phyloP scores from a whole-genome alignment of 2,888 invertebrate species.

The Clitarchus hookeri region DNA sequence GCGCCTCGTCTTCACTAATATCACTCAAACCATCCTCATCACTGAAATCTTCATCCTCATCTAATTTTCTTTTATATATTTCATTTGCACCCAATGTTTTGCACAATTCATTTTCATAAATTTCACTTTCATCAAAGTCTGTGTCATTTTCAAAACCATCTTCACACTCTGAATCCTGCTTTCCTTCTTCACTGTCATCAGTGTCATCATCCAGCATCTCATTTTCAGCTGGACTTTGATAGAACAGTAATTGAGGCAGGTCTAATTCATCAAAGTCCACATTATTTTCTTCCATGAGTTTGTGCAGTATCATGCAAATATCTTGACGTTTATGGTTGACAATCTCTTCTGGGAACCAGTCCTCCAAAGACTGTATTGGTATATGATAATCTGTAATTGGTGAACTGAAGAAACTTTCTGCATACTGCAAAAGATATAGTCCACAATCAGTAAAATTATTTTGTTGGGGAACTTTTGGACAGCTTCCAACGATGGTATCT shows the following conservation, averaged over 20 bases:
- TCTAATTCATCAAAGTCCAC: slow-evolving; percentile 65
- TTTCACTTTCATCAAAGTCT: neutral
- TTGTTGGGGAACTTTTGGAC: slow-evolving; percentile 95
- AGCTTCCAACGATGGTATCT: slow-evolving; percentile 82
- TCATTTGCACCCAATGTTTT: neutral
- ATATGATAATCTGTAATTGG: slow-evolving; percentile 81
- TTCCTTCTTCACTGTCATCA: neutral
- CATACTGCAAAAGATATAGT: slow-evolving; percentile 92
- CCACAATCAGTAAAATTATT: slow-evolving; percentile 98
- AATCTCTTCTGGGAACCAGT: slow-evolving; percentile 86
- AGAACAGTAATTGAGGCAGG: slow-evolving; percentile 54
- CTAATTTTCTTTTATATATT: neutral
- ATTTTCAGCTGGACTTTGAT: neutral
- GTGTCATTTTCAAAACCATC: slow-evolving; percentile 1
- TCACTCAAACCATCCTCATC: slow-evolving; percentile 3
- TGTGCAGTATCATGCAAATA: slow-evolving; percentile 76
- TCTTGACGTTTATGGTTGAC: slow-evolving; percentile 87
- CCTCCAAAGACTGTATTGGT: slow-evolving; percentile 79
- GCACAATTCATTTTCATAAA: neutral
- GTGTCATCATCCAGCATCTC: neutral
- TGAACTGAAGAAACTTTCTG: slow-evolving; percentile 92
- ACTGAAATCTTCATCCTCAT: neutral
- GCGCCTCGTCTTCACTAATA: neutral
- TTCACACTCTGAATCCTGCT: slow-evolving; percentile 10
- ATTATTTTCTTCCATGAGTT: slow-evolving; percentile 74